phyloP scores from a whole-genome alignment of 2,888 invertebrate species.

The Phanerotoma sp. region DNA sequence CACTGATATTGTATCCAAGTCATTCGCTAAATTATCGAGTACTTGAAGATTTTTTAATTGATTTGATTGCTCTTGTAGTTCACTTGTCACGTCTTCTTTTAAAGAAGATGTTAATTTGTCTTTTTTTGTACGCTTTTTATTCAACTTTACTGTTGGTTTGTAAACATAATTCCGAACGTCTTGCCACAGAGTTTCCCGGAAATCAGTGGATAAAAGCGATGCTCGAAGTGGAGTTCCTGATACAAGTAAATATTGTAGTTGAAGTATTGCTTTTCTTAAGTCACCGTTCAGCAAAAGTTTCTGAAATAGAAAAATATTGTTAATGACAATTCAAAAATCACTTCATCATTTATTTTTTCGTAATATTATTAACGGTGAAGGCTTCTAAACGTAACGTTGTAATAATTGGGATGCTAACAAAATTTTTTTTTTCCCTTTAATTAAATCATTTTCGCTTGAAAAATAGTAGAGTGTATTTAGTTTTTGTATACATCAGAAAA shows the following conservation, averaged over 20 bases:
- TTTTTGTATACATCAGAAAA: too few species aligned
- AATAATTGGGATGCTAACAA: too few species aligned
- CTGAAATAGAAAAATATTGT: constrained; percentile 32
- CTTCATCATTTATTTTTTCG: too few species aligned
- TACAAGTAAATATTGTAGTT: constrained; percentile 71
- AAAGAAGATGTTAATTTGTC: neutral
- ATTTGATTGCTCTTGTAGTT: too few species aligned
- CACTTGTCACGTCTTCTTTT: constrained; percentile 14
- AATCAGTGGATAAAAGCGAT: constrained; percentile 28
- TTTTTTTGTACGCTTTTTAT: constrained; percentile 32
- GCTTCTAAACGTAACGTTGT: too few species aligned
- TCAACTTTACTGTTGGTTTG: constrained; percentile 44
- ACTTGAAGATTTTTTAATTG: too few species aligned
- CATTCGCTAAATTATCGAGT: constrained; percentile 38
- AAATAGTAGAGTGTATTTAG: too few species aligned
- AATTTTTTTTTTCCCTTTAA: too few species aligned
- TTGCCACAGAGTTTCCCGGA: constrained; percentile 43
- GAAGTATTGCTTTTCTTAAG: constrained; percentile 70
- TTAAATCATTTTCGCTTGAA: too few species aligned
- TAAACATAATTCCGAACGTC: constrained; percentile 42
- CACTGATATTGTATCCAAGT: constrained; percentile 45
- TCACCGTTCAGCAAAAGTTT: constrained; percentile 62
- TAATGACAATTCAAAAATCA: neutral
- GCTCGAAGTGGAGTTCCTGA: constrained; percentile 51
- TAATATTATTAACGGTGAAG: too few species aligned